Evolutionary conservation across 2,113 vertebrate genomes (phyloP).

Genomic region (Centrocercus urophasianus): DNA sequence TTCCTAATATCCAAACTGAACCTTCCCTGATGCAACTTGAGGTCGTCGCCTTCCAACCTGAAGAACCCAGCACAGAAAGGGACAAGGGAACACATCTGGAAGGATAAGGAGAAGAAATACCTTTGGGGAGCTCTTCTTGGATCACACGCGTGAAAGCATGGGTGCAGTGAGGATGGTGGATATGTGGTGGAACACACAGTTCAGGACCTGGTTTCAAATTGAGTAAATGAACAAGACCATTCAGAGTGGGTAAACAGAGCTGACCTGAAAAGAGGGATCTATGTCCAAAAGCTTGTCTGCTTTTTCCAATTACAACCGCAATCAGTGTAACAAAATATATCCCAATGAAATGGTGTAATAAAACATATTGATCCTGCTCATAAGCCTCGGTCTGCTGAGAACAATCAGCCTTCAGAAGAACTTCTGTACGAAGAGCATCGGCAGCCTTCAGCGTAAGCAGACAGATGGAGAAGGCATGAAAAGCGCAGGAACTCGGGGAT

Average conservation of each 20-base stretch:
- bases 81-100: neutral
- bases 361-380: neutral
- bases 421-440: neutral
- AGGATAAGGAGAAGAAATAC: neutral
- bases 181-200: neutral
- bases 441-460: neutral
- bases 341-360: neutral
- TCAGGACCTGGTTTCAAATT: neutral
- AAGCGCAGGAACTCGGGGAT: neutral
- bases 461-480: neutral
- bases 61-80: neutral
- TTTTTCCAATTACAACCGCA: neutral
- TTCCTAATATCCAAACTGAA: too few relatives aligned
- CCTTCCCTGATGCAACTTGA: too few relatives aligned
- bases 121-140: neutral
- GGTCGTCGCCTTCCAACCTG: too few relatives aligned
- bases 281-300: too few relatives aligned
- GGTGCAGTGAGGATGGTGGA: neutral
- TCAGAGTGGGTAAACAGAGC: neutral
- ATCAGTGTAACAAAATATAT: neutral
- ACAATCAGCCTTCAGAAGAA: neutral
- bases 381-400: neutral
- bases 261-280: neutral
- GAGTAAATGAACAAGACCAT: neutral
- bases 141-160: accelerated